These are phyloP conservation scores for Heliconius congener DNA, from an alignment of 1,140 invertebrate genomes.

Conservation along the genomic window DNA sequence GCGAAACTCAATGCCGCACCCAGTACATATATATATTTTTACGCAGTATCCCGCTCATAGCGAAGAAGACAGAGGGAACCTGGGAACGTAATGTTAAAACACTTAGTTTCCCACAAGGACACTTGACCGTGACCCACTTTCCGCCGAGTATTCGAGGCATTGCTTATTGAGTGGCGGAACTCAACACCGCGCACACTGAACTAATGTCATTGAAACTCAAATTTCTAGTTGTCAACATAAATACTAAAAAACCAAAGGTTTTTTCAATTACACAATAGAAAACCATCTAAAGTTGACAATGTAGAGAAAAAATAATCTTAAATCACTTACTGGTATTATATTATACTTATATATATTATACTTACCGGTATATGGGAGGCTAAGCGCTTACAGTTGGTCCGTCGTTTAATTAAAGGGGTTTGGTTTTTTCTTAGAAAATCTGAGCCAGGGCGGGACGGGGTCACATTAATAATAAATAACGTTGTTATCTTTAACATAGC, in stretches of 20 bases:
- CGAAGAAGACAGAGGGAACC: no score
- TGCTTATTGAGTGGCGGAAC: no score
- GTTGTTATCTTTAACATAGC: not conserved
- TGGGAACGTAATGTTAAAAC: no score
- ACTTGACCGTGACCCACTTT: no score
- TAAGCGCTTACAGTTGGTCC: conserved; percentile 6
- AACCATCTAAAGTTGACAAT: not conserved
- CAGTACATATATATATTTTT: no score
- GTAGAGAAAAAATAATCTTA: not conserved
- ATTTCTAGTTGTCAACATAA: not conserved
- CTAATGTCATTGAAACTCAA: no score
- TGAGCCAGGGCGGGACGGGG: not conserved
- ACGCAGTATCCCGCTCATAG: no score
- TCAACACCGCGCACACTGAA: no score
- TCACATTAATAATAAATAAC: conserved; percentile 5
- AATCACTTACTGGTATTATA: not conserved
- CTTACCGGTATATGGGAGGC: not conserved
- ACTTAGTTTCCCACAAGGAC: no score
- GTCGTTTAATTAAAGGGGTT: conserved; percentile 10
- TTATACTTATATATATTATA: no score
- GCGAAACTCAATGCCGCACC: no score
- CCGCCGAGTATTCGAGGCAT: no score
- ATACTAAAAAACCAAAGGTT: not conserved
- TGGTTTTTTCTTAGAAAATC: conserved; percentile 1
- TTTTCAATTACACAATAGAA: not conserved